These are phyloP conservation scores for Andricus curvator DNA, from an alignment of 2,888 invertebrate genomes.

Conservation along the genomic window DNA sequence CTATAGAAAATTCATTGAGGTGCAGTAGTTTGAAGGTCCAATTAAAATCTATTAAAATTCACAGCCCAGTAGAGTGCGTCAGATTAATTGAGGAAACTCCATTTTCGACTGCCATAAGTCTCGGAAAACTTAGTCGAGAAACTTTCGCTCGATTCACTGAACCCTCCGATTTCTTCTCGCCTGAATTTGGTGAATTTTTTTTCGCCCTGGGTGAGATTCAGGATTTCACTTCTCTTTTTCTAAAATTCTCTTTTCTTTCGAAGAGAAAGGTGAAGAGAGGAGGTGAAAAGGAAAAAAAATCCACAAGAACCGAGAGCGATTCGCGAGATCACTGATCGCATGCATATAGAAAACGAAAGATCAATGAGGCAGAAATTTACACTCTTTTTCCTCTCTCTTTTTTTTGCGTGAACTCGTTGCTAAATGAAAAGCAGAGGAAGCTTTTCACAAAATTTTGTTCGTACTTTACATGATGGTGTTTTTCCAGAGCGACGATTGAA, in stretches of 20 bases:
- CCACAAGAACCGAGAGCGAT: slow-evolving; percentile 1
- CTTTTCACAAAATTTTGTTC: slow-evolving; percentile 19
- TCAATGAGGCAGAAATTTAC: slow-evolving; percentile 35
- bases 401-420: slow-evolving; percentile 25
- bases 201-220: background rate
- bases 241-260: slow-evolving; percentile 1
- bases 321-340: slow-evolving; percentile 27
- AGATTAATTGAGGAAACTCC: slow-evolving; percentile 23
- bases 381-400: background rate
- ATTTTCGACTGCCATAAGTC: slow-evolving; percentile 6
- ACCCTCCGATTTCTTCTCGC: slow-evolving; percentile 8
- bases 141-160: slow-evolving; percentile 24
- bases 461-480: slow-evolving; percentile 1
- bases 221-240: slow-evolving; percentile 6
- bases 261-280: background rate
- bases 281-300: slow-evolving; percentile 13
- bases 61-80: slow-evolving; percentile 16
- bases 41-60: slow-evolving; percentile 34
- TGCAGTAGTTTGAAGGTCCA: background rate
- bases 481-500: background rate
- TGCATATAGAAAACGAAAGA: slow-evolving; percentile 26
- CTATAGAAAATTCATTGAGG: background rate
- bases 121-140: slow-evolving; percentile 30
- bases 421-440: slow-evolving; percentile 14
- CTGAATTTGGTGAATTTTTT: slow-evolving; percentile 15